phyloP scores from a whole-genome alignment of 2,797 vertebrate genomes.

The Emys orbicularis region DNA sequence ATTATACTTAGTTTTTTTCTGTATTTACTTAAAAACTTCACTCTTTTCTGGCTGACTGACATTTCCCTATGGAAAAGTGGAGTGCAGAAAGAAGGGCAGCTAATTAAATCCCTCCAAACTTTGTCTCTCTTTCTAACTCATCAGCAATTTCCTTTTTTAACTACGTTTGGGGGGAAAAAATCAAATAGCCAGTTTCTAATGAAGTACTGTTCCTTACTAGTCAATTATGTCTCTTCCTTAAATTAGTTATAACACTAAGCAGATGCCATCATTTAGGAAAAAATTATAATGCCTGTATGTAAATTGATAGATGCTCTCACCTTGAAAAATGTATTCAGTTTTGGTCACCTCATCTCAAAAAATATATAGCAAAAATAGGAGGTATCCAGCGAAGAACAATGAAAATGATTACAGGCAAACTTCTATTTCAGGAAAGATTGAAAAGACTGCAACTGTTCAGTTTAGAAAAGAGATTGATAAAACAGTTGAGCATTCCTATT shows the following conservation, averaged over 20 bases:
- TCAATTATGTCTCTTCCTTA: neutral
- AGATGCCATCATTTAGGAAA: slow-evolving; percentile 34
- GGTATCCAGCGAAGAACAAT: neutral
- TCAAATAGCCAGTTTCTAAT: slow-evolving; percentile 6
- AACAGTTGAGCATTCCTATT: neutral
- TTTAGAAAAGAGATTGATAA: neutral
- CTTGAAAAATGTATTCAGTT: neutral
- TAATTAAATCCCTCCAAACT: slow-evolving; percentile 66
- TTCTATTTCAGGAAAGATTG: neutral
- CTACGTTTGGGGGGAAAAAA: slow-evolving; percentile 21
- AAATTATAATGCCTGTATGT: neutral
- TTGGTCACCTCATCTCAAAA: neutral
- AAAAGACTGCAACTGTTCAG: neutral
- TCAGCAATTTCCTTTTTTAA: slow-evolving; percentile 53
- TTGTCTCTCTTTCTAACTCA: slow-evolving; percentile 57
- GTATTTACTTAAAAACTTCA: slow-evolving; percentile 37
- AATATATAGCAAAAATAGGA: neutral
- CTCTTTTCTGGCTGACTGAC: slow-evolving; percentile 28
- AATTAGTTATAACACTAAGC: neutral
- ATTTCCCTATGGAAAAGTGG: slow-evolving; percentile 49
- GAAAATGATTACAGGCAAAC: neutral
- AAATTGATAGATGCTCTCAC: neutral
- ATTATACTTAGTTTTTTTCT: neutral
- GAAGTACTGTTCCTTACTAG: slow-evolving; percentile 19
- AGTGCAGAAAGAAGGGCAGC: slow-evolving; percentile 51